Conservation (phyloP, 37 sponge, comb jelly and placozoan genomes). For the Eunapius fragilis region DNA sequence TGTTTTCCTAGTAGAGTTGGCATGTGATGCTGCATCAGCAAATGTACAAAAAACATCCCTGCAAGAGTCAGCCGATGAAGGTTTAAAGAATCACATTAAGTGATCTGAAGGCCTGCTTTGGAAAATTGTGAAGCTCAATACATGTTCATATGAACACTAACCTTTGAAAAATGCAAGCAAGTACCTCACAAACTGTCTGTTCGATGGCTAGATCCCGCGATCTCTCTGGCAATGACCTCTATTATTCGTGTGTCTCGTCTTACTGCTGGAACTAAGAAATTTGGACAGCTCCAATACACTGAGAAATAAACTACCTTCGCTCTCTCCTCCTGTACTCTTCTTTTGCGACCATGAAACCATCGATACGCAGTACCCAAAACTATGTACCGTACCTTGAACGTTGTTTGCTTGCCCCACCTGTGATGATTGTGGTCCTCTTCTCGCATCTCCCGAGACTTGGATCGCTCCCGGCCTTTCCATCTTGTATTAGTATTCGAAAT, state of each 20-base stretch:
- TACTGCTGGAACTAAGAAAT: slow-evolving; percentile 34
- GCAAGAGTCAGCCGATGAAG: neutral
- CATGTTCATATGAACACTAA: too few species aligned
- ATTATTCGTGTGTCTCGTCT: slow-evolving; percentile 11
- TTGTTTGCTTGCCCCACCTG: neutral
- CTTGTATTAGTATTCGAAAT: neutral
- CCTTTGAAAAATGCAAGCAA: neutral
- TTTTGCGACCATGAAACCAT: neutral
- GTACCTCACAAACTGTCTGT: slow-evolving; percentile 21
- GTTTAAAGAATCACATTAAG: neutral
- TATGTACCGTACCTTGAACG: neutral
- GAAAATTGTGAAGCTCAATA: neutral
- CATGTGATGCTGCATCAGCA: neutral
- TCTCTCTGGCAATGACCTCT: slow-evolving; percentile 3
- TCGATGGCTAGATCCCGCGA: neutral
- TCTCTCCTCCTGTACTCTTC: slow-evolving; percentile 6
- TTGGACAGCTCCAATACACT: neutral
- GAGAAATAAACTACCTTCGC: neutral
- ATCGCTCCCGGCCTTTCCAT: neutral
- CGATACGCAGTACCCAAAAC: neutral
- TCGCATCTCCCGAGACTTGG: neutral
- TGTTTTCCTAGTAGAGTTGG: neutral
- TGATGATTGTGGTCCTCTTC: neutral
- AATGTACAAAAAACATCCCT: neutral
- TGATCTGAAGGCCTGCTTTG: neutral